Conservation (phyloP, 2,797 vertebrate species). For the Toxotes lorentzi region DNA sequence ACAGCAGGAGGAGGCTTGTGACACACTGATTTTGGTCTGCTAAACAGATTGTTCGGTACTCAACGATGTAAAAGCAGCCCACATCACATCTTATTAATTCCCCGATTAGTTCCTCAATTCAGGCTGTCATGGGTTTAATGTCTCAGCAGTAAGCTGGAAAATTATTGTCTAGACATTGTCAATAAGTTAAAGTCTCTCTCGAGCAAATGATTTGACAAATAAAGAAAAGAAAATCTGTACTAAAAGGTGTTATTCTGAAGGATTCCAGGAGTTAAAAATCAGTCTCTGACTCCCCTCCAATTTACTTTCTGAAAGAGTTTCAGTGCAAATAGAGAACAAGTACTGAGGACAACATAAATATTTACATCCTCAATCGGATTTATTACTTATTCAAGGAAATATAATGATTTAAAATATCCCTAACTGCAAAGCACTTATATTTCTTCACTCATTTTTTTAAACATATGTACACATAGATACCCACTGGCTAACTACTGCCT, state of each 20-base stretch:
- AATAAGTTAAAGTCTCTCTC: conserved; percentile 48
- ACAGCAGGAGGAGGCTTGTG: conserved; percentile 45
- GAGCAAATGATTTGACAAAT: conserved; percentile 31
- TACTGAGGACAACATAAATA: neutral
- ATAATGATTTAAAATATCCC: neutral
- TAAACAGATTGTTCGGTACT: conserved; percentile 59
- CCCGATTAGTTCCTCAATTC: conserved; percentile 63
- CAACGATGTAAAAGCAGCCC: conserved; percentile 51
- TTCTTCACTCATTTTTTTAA: neutral
- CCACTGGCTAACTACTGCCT: too few species aligned
- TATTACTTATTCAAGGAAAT: neutral
- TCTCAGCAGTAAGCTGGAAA: conserved; percentile 65
- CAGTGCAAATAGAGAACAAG: neutral
- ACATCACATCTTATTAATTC: conserved; percentile 68
- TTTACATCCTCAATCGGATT: neutral
- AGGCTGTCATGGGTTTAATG: conserved; percentile 62
- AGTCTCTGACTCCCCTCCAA: neutral
- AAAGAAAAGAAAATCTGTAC: neutral
- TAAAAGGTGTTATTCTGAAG: conserved; percentile 9
- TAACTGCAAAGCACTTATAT: neutral
- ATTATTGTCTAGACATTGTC: conserved; percentile 68
- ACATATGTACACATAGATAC: neutral
- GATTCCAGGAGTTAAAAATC: conserved; percentile 7
- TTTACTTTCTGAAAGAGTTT: neutral
- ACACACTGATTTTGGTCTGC: conserved; percentile 49